Conservation (phyloP, 2,113 vertebrate genomes). For the Phaethornis superciliosus region DNA sequence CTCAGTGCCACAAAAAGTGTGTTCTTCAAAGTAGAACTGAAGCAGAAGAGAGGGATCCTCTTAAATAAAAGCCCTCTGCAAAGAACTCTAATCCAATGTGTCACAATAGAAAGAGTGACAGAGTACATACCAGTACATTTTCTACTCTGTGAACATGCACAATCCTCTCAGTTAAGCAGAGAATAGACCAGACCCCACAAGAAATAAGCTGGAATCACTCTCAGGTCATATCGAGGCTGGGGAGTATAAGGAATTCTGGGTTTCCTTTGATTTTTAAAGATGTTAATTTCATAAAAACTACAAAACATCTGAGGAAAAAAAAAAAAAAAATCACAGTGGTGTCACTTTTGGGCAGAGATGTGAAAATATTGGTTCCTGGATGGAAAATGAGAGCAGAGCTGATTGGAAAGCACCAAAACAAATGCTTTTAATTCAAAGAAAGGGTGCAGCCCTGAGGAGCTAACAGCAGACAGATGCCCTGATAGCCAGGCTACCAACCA, state of each 20-base stretch:
- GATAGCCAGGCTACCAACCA: neutral
- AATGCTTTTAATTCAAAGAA: neutral
- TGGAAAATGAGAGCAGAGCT: neutral
- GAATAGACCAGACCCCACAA: neutral
- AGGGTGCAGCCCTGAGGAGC: neutral
- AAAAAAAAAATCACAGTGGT: neutral
- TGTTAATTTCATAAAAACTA: neutral
- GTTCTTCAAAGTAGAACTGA: conserved; percentile 39
- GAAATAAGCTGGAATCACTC: neutral
- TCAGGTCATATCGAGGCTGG: accelerated
- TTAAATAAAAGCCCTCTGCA: neutral
- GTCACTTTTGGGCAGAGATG: neutral
- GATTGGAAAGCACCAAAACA: neutral
- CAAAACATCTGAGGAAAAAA: accelerated
- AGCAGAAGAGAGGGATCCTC: neutral
- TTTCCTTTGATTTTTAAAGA: neutral
- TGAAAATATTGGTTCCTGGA: neutral
- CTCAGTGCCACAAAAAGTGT: conserved; percentile 47
- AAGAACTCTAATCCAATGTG: neutral
- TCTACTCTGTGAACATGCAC: neutral
- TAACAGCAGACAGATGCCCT: neutral
- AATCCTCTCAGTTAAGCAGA: neutral
- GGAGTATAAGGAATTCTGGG: neutral
- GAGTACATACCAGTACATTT: neutral
- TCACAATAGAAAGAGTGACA: neutral